A percentile compares a stretch with the other conserved stretches of the same genome.
These are phyloP conservation scores for Lasioglossum lativentre DNA, from an alignment of 2,888 invertebrate species.

Conservation along the genomic window DNA sequence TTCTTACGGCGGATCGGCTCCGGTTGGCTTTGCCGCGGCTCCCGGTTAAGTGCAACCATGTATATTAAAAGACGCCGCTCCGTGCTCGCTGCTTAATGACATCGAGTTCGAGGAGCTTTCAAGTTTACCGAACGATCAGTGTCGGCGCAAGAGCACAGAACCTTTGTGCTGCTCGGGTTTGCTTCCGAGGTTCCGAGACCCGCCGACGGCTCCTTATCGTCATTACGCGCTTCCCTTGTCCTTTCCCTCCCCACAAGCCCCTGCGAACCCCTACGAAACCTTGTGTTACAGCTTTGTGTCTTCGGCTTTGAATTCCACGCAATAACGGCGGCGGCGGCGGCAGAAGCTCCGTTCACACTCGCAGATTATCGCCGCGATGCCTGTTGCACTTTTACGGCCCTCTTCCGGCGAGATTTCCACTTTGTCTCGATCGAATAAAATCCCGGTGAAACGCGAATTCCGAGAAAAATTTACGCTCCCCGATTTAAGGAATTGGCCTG, in stretches of 20 bases:
- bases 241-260: neutral
- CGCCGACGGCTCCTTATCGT: neutral
- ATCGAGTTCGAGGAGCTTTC: conserved; percentile 3
- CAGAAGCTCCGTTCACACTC: neutral
- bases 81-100: conserved; percentile 2
- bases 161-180: neutral
- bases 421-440: neutral
- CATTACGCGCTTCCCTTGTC: neutral
- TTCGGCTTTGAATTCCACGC: neutral
- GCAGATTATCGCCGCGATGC: neutral
- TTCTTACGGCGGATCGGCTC: neutral
- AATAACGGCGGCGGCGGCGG: neutral
- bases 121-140: conserved; percentile 6
- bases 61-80: conserved; percentile 2
- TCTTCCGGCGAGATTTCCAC: neutral
- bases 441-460: neutral
- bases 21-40: neutral
- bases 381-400: neutral
- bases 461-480: no score
- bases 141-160: neutral
- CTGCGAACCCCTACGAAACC: neutral
- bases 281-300: neutral
- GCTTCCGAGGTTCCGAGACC: neutral
- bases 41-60: conserved; percentile 10
- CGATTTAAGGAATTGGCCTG: no score